Evolutionary conservation across 2,113 vertebrate genomes (phyloP).

Genomic region (Caloenas nicobarica): DNA sequence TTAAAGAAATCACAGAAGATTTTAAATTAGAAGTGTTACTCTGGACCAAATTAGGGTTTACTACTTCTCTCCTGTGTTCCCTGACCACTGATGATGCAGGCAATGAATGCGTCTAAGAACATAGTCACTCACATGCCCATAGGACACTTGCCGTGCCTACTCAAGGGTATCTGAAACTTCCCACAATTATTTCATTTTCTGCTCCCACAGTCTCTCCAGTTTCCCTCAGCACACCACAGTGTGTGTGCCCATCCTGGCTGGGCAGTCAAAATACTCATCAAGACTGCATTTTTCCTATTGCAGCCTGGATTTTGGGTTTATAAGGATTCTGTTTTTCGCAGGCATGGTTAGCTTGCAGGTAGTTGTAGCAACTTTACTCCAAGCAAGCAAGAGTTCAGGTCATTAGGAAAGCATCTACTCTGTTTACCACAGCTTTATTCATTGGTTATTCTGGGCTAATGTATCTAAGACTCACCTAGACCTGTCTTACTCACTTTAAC

Average conservation of each 20-base stretch:
- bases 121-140: not conserved
- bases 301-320: not conserved
- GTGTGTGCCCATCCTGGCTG: not conserved
- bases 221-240: not conserved
- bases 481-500: not conserved
- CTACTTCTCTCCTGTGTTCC: not conserved
- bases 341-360: not conserved
- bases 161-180: not conserved
- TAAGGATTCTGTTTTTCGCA: not conserved
- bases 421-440: not conserved
- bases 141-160: not conserved
- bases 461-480: not conserved
- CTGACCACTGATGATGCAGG: not conserved
- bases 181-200: not conserved
- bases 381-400: not conserved
- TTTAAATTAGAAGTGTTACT: not conserved
- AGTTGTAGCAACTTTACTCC: not conserved
- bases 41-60: not conserved
- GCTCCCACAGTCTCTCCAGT: not conserved
- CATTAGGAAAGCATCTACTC: not conserved
- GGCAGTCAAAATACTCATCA: not conserved
- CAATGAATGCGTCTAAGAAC: not conserved
- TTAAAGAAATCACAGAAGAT: not conserved
- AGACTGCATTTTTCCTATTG: not conserved
- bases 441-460: not conserved